phyloP scores from a whole-genome alignment of 1,140 invertebrate species.

The Mizuhopecten yessoensis region DNA sequence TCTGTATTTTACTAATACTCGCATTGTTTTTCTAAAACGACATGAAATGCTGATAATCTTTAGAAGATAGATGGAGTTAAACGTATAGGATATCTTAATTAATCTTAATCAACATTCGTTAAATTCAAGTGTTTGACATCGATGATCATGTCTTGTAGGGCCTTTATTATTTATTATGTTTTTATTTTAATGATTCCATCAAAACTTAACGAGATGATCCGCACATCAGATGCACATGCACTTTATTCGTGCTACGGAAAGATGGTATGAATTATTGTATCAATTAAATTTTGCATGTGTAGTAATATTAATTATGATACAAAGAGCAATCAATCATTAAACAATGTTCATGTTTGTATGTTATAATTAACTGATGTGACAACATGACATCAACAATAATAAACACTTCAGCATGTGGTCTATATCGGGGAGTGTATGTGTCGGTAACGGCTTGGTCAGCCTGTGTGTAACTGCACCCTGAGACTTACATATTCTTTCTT shows the following conservation, averaged over 20 bases:
- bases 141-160: conserved; percentile 26
- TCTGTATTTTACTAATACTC: too few species aligned
- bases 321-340: not conserved
- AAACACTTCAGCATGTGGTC: not conserved
- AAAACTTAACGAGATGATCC: not conserved
- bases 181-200: not conserved
- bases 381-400: too few species aligned
- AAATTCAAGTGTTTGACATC: not conserved
- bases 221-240: conserved; percentile 22
- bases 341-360: not conserved
- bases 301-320: not conserved
- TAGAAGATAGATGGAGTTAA: too few species aligned
- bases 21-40: too few species aligned
- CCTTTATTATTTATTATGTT: not conserved
- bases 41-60: too few species aligned
- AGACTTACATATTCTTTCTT: not conserved
- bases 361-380: too few species aligned
- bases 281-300: not conserved
- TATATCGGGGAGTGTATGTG: not conserved
- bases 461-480: conserved; percentile 1
- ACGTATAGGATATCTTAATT: too few species aligned
- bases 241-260: conserved; percentile 17
- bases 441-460: not conserved
- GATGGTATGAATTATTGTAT: not conserved
- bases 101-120: not conserved